phyloP scores from a whole-genome alignment of 2,888 invertebrate species.

The Stenodera caucasica region DNA sequence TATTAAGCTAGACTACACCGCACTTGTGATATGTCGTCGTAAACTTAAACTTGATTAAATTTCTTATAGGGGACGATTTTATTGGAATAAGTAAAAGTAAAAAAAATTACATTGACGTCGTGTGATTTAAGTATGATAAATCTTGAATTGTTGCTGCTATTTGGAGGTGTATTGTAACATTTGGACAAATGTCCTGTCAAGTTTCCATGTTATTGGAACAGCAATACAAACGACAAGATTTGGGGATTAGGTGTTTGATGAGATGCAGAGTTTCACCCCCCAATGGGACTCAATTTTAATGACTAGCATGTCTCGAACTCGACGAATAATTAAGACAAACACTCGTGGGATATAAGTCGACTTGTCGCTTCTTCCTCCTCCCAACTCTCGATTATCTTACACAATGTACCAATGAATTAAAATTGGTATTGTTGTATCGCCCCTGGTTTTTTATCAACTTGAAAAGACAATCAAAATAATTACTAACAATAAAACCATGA shows the following conservation, averaged over 20 bases:
- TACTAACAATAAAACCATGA: neutral
- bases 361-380: conserved; percentile 31
- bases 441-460: neutral
- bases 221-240: conserved; percentile 43
- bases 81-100: conserved; percentile 5
- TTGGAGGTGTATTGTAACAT: conserved; percentile 44
- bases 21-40: neutral
- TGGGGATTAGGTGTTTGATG: conserved; percentile 54
- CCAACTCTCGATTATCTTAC: conserved; percentile 30
- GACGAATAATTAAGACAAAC: conserved; percentile 58
- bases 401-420: conserved; percentile 13
- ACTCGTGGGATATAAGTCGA: conserved; percentile 52
- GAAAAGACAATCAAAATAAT: neutral
- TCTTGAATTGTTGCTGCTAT: conserved; percentile 40
- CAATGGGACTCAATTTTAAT: conserved; percentile 55
- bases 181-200: conserved; percentile 56
- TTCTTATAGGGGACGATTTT: neutral
- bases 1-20: too few species aligned
- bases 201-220: conserved; percentile 50
- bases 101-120: conserved; percentile 6
- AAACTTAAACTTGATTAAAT: neutral
- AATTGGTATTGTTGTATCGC: neutral
- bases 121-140: conserved; percentile 25
- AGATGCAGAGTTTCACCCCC: conserved; percentile 52
- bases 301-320: conserved; percentile 55